Conservation (phyloP, 1,140 invertebrate genomes). For the Bemisia tabaci region DNA sequence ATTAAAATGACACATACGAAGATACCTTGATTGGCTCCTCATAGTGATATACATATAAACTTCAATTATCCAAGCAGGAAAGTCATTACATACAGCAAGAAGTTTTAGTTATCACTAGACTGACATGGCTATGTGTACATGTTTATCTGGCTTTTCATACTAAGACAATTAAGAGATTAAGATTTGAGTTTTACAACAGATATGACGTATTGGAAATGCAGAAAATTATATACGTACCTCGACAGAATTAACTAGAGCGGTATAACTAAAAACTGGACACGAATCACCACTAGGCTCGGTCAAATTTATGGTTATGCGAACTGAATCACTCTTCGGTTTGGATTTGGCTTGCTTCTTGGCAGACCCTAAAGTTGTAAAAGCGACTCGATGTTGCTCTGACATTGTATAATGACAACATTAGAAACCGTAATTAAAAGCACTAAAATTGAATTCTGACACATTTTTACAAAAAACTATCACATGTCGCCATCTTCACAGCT, state of each 20-base stretch:
- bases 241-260: constrained; percentile 41
- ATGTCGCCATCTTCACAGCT: constrained; percentile 16
- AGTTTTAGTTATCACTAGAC: too few species aligned
- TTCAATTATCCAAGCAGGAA: too few species aligned
- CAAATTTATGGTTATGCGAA: constrained; percentile 42
- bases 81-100: too few species aligned
- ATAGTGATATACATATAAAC: too few species aligned
- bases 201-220: too few species aligned
- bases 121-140: too few species aligned
- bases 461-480: constrained; percentile 11
- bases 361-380: constrained; percentile 32
- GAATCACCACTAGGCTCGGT: constrained; percentile 46
- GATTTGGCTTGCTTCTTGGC: constrained; percentile 16
- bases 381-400: constrained; percentile 40
- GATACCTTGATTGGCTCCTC: too few species aligned
- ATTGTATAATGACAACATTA: constrained; percentile 24
- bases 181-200: too few species aligned
- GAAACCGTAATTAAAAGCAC: constrained; percentile 5
- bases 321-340: constrained; percentile 28
- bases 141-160: too few species aligned
- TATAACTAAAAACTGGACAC: constrained; percentile 50
- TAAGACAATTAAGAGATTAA: too few species aligned
- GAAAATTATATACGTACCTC: constrained; percentile 39
- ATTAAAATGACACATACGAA: too few species aligned
- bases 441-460: constrained; percentile 10